phyloP scores from a whole-genome alignment of 2,113 vertebrate species.

The Rhinopomastus cyanomelas region DNA sequence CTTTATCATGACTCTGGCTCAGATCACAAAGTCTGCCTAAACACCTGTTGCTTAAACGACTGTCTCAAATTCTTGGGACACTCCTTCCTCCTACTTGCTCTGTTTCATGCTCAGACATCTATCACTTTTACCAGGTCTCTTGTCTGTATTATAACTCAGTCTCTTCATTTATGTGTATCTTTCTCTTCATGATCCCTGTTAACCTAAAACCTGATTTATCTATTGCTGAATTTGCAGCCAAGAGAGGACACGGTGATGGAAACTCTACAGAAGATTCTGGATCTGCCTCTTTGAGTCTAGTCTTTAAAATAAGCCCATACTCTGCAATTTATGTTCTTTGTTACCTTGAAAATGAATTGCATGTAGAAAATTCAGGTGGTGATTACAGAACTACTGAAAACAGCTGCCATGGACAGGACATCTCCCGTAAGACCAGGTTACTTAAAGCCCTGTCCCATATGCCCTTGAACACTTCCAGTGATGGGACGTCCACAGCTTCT shows the following conservation, averaged over 20 bases:
- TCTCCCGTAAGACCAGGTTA: background rate
- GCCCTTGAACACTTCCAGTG: background rate
- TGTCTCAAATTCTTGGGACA: background rate
- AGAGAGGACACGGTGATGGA: background rate
- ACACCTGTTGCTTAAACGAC: background rate
- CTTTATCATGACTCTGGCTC: background rate
- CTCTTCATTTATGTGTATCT: background rate
- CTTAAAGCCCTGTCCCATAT: background rate
- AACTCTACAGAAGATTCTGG: background rate
- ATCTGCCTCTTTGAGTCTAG: background rate
- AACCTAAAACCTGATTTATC: rapidly evolving
- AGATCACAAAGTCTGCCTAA: background rate
- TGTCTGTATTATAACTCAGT: background rate
- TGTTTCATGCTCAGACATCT: background rate
- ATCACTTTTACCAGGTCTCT: background rate
- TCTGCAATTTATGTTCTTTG: background rate
- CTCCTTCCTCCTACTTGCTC: background rate
- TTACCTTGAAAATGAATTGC: background rate
- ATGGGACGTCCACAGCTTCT: background rate
- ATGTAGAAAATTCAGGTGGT: background rate
- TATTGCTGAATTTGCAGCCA: background rate
- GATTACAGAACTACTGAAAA: background rate
- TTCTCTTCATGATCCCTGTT: background rate
- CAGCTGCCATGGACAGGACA: background rate
- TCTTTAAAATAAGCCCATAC: background rate